Base-by-base conservation (phyloP, 2,888 invertebrate genomes). In the Callyntrura sp. region DNA sequence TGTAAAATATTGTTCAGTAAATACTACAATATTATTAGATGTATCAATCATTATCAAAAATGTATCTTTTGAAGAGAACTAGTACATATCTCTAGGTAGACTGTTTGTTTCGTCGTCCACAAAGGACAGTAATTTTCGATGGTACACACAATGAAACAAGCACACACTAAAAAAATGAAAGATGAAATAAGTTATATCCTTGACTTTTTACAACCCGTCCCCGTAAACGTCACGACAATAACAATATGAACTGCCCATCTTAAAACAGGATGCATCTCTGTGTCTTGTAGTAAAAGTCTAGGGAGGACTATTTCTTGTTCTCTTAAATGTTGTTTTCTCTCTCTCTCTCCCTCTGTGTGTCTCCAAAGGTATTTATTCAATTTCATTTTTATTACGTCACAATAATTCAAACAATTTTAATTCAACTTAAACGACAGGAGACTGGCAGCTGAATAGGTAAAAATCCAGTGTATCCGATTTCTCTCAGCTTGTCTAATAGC, bases 181-280 rank as follows among this genome's bases (percentile, higher is more conserved):
- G 17, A 79, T 8, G 12, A 35, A 57, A 81, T 43, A 81, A 81
- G 60, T 82, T 62, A 82, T 65, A 51, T 55, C 28, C 51, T 83
- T 84, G 43, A 9, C 28, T 70, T 68, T 84, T 84, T 70, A 68
- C 45, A 84, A 84, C 83, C 68, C 28, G 55, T 60, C 83, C 55
- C 68, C 20, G 45, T 84, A 83, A 83, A 83, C 68, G 83, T 84
- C 48, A 83, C 68, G 51, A 68, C n/a, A 51, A 70, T 35, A 28
- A 57, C 11, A 55, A 25, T 78, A 55, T 55, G 17, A 51, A 51
- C 55, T 57, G 17, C 0, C 14, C 76, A 25, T 55, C 17, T 12
- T 14, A 28, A 57, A 79, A 79, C 35, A 55, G 51, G 55, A 51
- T 55, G 57, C 6, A n/a, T n/a, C n/a, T n/a, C n/a, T n/a, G n/a